These are phyloP conservation scores for Cardiocondyla obscurior DNA, from an alignment of 1,140 invertebrate genomes.

Conservation along the genomic window DNA sequence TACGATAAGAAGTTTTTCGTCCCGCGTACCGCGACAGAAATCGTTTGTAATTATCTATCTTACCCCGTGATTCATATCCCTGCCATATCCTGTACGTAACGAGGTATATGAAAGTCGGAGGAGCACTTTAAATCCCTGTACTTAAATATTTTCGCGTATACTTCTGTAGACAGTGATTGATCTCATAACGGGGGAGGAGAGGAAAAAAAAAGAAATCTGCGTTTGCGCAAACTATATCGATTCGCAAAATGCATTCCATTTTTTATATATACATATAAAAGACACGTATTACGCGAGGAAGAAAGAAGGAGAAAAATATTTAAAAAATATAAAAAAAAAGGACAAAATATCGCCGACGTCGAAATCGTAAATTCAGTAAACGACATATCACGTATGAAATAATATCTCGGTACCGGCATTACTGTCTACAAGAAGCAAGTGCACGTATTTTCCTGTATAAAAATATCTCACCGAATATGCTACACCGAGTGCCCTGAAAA, in stretches of 20 bases:
- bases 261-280: slow-evolving; percentile 10
- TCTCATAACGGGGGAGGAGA: neutral
- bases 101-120: slow-evolving; percentile 29
- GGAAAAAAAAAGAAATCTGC: neutral
- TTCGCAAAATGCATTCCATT: slow-evolving; percentile 29
- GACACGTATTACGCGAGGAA: neutral
- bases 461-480: slow-evolving; percentile 20
- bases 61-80: slow-evolving; percentile 71
- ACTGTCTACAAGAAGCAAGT: slow-evolving; percentile 37
- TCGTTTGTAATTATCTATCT: slow-evolving; percentile 54
- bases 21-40: slow-evolving; percentile 32
- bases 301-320: too few relatives aligned
- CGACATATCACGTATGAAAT: slow-evolving; percentile 49
- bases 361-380: slow-evolving; percentile 12
- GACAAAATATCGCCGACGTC: neutral
- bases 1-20: slow-evolving; percentile 44
- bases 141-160: slow-evolving; percentile 57
- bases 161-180: slow-evolving; percentile 54
- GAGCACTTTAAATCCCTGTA: slow-evolving; percentile 48
- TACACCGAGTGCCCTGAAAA: slow-evolving; percentile 2
- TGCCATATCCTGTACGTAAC: slow-evolving; percentile 71
- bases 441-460: slow-evolving; percentile 47
- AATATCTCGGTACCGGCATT: neutral
- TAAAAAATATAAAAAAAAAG: too few relatives aligned
- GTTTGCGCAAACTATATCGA: slow-evolving; percentile 14